phyloP scores from a whole-genome alignment of 2,797 vertebrate species.

The Taeniopygia guttata region DNA sequence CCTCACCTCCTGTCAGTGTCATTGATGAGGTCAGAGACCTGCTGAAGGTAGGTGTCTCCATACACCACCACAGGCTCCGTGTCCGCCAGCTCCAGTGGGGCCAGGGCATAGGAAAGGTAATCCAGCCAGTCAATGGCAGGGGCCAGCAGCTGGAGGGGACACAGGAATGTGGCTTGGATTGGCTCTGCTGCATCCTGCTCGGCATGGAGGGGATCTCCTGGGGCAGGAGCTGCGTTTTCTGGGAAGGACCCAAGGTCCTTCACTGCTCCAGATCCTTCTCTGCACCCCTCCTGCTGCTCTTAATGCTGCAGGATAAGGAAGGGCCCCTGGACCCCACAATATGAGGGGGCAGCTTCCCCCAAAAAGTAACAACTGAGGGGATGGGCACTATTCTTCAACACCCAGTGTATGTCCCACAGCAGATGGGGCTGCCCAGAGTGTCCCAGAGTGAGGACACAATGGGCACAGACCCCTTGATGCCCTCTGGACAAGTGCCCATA shows the following conservation, averaged over 20 bases:
- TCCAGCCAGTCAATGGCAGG: slow-evolving; percentile 92
- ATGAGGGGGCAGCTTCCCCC: not conserved
- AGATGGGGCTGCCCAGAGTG: not conserved
- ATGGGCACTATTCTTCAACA: not conserved
- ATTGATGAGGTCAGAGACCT: slow-evolving; percentile 94
- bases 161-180: not conserved
- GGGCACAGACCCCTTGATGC: fast-evolving
- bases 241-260: not conserved
- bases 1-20: slow-evolving; percentile 86
- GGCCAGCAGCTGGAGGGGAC: slow-evolving; percentile 77
- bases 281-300: not conserved
- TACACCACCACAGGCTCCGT: slow-evolving; percentile 91
- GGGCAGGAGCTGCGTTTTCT: not conserved
- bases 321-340: not conserved
- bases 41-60: slow-evolving; percentile 88
- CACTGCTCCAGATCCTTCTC: not conserved
- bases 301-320: not conserved
- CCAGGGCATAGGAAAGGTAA: slow-evolving; percentile 85
- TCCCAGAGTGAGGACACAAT: not conserved
- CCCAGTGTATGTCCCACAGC: fast-evolving
- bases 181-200: not conserved
- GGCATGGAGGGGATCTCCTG: not conserved
- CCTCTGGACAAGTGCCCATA: not conserved
- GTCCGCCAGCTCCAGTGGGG: slow-evolving; percentile 87
- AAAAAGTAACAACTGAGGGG: fast-evolving